Evolutionary conservation across 2,888 invertebrate species (phyloP), one percentile per base, ranked within the genome.

Genomic region (Macaria notata): DNA sequence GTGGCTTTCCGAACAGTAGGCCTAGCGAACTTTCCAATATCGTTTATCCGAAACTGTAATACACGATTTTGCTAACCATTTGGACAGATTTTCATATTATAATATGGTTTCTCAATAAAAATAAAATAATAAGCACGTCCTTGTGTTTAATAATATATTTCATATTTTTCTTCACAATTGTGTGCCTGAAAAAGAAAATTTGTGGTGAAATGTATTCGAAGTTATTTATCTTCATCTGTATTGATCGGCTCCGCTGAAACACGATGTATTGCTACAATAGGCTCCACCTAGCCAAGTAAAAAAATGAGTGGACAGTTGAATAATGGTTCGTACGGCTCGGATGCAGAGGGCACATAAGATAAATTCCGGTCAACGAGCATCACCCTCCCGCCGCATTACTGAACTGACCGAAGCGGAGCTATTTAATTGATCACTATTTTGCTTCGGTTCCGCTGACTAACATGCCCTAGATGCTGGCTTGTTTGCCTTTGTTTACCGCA

Each of bases 361-460:
- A 80, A 79, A 82, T 78, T 80, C 62, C 76, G 73, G 78, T 79
- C 79, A 83, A 77, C 73, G 76, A 76, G 73, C 72, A 69, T 69
- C 69, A 71, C 74, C 71, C 75, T 73, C 73, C 64, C 71, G 66
- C 69, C 71, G 71, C 66, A 66, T 71, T 64, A 46, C 42, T 49
- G 42, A 54, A 54, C 68, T 64, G 71, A 70, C 65, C 70, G 71
- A 64, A 74, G 76, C 73, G 72, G 73, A 78, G 77, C 73, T 74
- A 75, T 70, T 74, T 73, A 63, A 63, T 62, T 53, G 19, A 45
- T 70, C 71, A 78, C 59, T 61, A 79, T 79, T 79, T 81, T 73
- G 76, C 72, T 72, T 59, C 51, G 54, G 49, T 55, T 57, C 62
- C 60, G 57, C 55, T 62, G 56, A 62, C 56, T 62, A 56, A 60